These are phyloP conservation scores for Drosophila prostipennis DNA, from an alignment of 2,888 invertebrate genomes.

Conservation along the genomic window DNA sequence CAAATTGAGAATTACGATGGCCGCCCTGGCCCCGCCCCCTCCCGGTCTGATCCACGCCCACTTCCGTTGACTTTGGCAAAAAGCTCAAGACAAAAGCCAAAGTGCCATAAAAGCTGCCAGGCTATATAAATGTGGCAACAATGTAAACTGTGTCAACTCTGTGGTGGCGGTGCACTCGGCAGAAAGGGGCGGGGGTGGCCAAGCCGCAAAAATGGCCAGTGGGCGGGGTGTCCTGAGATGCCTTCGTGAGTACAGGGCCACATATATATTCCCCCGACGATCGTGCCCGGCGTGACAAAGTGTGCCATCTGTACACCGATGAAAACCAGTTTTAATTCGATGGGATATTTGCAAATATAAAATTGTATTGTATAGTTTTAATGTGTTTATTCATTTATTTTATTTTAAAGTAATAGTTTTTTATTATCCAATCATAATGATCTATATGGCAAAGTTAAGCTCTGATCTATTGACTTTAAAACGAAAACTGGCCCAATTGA, in stretches of 20 bases:
- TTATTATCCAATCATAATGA: too few species aligned
- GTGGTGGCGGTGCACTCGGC: slow-evolving; percentile 16
- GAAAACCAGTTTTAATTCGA: too few species aligned
- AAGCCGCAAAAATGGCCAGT: slow-evolving; percentile 64
- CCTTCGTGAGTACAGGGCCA: slow-evolving; percentile 1
- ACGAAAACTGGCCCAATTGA: too few species aligned
- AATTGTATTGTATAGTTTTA: too few species aligned
- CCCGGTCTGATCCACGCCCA: slow-evolving; percentile 35
- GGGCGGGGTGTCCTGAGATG: slow-evolving; percentile 11
- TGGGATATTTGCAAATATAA: too few species aligned
- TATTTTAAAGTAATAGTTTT: too few species aligned
- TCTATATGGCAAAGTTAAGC: too few species aligned
- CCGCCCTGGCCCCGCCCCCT: slow-evolving; percentile 22
- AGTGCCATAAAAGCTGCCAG: slow-evolving; percentile 77
- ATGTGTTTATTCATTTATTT: too few species aligned
- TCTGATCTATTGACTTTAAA: too few species aligned
- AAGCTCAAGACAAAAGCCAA: slow-evolving; percentile 75
- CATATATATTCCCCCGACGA: slow-evolving; percentile 4
- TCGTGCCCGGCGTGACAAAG: slow-evolving; percentile 9
- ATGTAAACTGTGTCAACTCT: slow-evolving; percentile 78
- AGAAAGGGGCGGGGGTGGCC: slow-evolving; percentile 19
- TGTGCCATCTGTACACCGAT: background rate
- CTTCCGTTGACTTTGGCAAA: slow-evolving; percentile 73
- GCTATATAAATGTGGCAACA: slow-evolving; percentile 80
- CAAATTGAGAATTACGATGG: slow-evolving; percentile 82